Percentiles rank a stretch among this genome's conserved stretches.
These are phyloP conservation scores for Malachius bipustulatus DNA, from an alignment of 2,888 invertebrate genomes.

Conservation along the genomic window DNA sequence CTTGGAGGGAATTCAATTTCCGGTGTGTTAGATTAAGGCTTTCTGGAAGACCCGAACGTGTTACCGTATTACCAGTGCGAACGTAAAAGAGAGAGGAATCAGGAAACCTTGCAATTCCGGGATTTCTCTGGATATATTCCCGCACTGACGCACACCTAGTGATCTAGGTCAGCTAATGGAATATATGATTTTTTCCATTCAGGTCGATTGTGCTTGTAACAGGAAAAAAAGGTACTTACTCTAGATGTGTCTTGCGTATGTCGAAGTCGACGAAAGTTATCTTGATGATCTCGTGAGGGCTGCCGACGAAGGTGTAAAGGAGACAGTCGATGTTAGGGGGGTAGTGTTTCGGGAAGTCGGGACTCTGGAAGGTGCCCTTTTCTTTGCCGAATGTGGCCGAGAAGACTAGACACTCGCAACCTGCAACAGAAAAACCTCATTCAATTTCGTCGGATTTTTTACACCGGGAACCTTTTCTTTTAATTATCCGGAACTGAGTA, in stretches of 20 bases:
- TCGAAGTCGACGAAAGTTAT: slow-evolving; percentile 71
- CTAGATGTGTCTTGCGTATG: slow-evolving; percentile 51
- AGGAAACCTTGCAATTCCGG: no score
- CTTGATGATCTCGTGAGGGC: slow-evolving; percentile 69
- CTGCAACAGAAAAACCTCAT: slow-evolving; percentile 40
- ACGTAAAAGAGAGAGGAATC: no score
- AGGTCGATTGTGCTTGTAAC: no score
- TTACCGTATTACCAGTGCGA: no score
- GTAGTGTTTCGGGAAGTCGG: slow-evolving; percentile 70
- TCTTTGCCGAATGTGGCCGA: slow-evolving; percentile 68
- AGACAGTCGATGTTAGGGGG: slow-evolving; percentile 65
- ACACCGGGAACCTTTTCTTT: neutral
- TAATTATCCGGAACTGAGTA: neutral
- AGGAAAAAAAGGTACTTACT: slow-evolving; percentile 46
- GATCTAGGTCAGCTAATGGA: no score
- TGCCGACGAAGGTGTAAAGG: slow-evolving; percentile 71
- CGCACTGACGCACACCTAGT: no score
- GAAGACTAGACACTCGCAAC: slow-evolving; percentile 73
- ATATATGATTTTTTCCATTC: no score
- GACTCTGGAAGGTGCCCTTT: slow-evolving; percentile 70
- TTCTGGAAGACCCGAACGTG: no score
- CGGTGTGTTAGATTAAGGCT: no score
- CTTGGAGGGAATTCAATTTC: no score
- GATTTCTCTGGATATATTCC: no score
- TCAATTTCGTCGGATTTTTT: neutral